Evolutionary conservation across 2,888 invertebrate genomes (phyloP).

Genomic region (Lamellibrachia columna): DNA sequence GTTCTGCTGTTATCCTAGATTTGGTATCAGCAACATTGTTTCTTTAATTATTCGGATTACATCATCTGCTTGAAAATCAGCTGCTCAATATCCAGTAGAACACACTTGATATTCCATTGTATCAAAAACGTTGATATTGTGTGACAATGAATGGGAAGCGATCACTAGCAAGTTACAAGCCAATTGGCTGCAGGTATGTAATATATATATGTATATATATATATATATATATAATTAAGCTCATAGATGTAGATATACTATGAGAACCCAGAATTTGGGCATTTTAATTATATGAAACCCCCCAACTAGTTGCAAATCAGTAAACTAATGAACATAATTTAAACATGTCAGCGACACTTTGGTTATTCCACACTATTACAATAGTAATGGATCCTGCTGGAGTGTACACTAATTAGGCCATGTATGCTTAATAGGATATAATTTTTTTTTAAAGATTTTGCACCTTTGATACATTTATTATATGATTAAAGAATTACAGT

Average conservation of each 20-base stretch:
- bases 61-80: constrained; percentile 20
- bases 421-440: too few relatives aligned
- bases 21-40: not conserved
- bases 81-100: not conserved
- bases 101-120: not conserved
- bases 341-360: too few relatives aligned
- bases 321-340: too few relatives aligned
- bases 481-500: not conserved
- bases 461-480: too few relatives aligned
- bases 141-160: not conserved
- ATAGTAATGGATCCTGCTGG: too few relatives aligned
- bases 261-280: not conserved
- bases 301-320: too few relatives aligned
- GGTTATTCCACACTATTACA: too few relatives aligned
- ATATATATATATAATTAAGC: constrained; percentile 10
- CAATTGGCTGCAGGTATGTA: constrained; percentile 16
- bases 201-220: constrained; percentile 17
- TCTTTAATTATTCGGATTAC: not conserved
- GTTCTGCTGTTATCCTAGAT: not conserved
- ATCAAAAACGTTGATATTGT: not conserved
- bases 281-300: not conserved
- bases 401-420: too few relatives aligned
- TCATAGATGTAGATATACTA: not conserved
- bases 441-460: too few relatives aligned
- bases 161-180: not conserved